Conservation (phyloP, 2,113 vertebrate species). For the Scopus umbretta region DNA sequence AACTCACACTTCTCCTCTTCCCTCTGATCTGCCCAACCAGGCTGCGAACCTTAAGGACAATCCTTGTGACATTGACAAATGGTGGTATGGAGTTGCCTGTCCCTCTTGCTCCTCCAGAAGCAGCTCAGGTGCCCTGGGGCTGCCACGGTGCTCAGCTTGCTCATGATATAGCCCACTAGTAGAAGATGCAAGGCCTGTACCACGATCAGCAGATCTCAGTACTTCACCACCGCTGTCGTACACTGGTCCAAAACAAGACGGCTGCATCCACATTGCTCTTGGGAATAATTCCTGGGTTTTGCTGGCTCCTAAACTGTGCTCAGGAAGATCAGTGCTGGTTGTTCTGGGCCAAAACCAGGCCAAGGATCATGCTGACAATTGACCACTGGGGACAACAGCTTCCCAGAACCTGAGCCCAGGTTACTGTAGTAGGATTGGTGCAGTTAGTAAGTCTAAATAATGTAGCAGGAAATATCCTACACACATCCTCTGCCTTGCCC, state of each 20-base stretch:
- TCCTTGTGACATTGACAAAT: neutral
- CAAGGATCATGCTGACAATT: neutral
- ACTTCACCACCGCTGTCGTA: neutral
- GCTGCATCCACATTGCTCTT: neutral
- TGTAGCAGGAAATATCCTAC: neutral
- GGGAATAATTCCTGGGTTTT: neutral
- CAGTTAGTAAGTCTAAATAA: neutral
- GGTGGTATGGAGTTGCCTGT: neutral
- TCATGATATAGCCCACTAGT: neutral
- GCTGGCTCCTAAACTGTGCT: neutral
- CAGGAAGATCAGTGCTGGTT: neutral
- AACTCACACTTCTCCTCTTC: neutral
- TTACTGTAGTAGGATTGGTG: neutral
- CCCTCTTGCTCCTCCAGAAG: neutral
- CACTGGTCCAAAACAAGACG: neutral
- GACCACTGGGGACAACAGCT: neutral
- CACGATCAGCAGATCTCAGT: neutral
- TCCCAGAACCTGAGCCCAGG: neutral
- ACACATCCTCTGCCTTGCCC: neutral
- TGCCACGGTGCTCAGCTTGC: neutral
- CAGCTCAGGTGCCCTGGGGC: neutral
- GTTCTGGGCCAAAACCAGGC: neutral
- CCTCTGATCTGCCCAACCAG: neutral
- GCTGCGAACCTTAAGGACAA: neutral
- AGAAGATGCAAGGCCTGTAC: neutral